phyloP scores from a whole-genome alignment of 2,888 invertebrate genomes.

The Siphlonurus alternatus region DNA sequence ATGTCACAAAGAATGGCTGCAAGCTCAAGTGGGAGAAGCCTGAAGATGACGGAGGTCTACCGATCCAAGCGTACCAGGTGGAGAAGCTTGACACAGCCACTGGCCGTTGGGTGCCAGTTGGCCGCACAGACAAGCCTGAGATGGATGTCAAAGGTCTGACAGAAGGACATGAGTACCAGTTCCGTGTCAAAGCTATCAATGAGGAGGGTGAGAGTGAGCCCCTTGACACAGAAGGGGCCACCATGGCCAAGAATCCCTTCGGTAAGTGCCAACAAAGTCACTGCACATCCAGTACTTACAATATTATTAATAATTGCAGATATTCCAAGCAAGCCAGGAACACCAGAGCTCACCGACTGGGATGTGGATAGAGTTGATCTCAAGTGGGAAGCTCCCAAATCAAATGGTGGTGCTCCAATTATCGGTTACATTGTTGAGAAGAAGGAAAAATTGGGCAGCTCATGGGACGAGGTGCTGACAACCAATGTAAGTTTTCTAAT shows the following conservation, averaged over 20 bases:
- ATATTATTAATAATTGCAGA: too few species aligned
- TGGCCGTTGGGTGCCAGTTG: constrained; percentile 87
- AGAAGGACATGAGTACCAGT: constrained; percentile 86
- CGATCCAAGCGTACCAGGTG: constrained; percentile 78
- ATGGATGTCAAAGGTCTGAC: constrained; percentile 77
- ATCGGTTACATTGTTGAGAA: constrained; percentile 79
- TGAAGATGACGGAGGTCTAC: constrained; percentile 88
- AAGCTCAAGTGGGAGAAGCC: constrained; percentile 89
- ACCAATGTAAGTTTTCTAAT: constrained; percentile 37
- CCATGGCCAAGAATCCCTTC: constrained; percentile 91
- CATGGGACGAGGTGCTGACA: constrained; percentile 65
- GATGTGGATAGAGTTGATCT: constrained; percentile 76
- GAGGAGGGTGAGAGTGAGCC: constrained; percentile 94
- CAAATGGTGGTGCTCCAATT: constrained; percentile 61
- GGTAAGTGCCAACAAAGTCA: constrained; percentile 33
- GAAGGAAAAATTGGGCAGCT: constrained; percentile 59
- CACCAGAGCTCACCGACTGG: constrained; percentile 76
- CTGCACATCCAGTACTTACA: too few species aligned
- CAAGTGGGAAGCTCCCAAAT: constrained; percentile 65
- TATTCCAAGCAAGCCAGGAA: constrained; percentile 70
- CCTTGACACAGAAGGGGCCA: constrained; percentile 72
- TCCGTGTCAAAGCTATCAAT: constrained; percentile 83
- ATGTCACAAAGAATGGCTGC: constrained; percentile 78
- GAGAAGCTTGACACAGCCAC: constrained; percentile 87
- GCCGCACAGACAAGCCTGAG: constrained; percentile 69